These are phyloP conservation scores for Tenthredo mesomela DNA, from an alignment of 2,888 invertebrate species.

Conservation along the genomic window DNA sequence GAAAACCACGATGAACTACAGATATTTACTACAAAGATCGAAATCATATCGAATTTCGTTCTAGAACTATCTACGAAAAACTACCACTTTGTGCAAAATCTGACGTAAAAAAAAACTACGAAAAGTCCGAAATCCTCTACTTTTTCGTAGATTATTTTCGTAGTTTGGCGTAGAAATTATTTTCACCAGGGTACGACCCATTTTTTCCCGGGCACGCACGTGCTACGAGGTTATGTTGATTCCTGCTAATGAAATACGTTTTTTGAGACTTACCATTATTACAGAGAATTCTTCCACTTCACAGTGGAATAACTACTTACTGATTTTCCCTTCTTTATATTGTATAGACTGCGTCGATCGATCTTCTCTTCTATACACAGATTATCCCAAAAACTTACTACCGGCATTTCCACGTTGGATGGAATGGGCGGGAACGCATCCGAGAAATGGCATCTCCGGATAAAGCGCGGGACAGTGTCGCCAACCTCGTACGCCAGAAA, in stretches of 20 bases:
- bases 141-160: too few relatives aligned
- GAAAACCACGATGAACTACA: too few relatives aligned
- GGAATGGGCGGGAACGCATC: neutral
- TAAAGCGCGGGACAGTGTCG: neutral
- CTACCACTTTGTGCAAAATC: too few relatives aligned
- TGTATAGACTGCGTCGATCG: neutral
- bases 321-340: neutral
- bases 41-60: too few relatives aligned
- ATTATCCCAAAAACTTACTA: neutral
- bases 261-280: neutral
- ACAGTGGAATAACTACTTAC: neutral
- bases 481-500: constrained; percentile 12
- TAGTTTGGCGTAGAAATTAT: too few relatives aligned
- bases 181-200: too few relatives aligned
- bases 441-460: neutral
- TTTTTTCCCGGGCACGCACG: too few relatives aligned
- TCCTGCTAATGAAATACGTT: constrained; percentile 4
- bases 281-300: constrained; percentile 9
- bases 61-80: too few relatives aligned
- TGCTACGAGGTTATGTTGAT: constrained; percentile 16
- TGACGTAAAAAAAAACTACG: too few relatives aligned
- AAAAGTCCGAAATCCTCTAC: too few relatives aligned
- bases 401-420: neutral
- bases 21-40: too few relatives aligned
- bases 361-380: neutral